These are phyloP conservation scores for Plebejus argus DNA, from an alignment of 2,888 invertebrate genomes.

Conservation along the genomic window DNA sequence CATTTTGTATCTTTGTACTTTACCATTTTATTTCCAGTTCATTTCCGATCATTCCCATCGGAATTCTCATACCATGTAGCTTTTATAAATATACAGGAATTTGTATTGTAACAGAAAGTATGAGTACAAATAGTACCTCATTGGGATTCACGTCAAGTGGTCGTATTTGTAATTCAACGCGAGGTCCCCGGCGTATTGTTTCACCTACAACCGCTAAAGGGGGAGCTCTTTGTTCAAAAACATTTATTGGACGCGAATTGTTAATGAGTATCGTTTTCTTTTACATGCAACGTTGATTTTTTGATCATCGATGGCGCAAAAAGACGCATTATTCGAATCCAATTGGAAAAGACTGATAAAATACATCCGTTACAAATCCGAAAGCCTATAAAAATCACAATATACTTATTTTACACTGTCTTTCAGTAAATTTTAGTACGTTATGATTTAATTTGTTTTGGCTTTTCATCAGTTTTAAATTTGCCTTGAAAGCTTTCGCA, in stretches of 20 bases:
- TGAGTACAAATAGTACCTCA: conserved; percentile 57
- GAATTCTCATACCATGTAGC: background rate
- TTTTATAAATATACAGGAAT: conserved; percentile 11
- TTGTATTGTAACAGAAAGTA: conserved; percentile 6
- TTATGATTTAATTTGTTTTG: background rate
- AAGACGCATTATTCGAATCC: background rate
- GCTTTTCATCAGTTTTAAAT: background rate
- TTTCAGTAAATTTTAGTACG: background rate
- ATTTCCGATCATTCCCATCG: background rate
- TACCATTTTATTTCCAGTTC: background rate
- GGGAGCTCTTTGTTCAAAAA: conserved; percentile 53
- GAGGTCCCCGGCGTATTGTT: conserved; percentile 71
- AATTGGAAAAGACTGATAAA: background rate
- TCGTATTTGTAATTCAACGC: conserved; percentile 78
- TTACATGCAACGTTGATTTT: conserved; percentile 22
- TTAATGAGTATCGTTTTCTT: conserved; percentile 48
- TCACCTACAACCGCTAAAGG: conserved; percentile 61
- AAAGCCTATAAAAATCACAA: background rate
- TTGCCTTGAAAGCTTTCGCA: background rate
- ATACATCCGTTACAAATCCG: background rate
- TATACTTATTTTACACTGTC: background rate
- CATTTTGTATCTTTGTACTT: background rate
- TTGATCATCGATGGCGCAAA: conserved; percentile 4
- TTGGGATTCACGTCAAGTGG: conserved; percentile 75
- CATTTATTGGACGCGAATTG: conserved; percentile 50